Evolutionary conservation across 2,888 invertebrate genomes (phyloP).

Genomic region (Lamellibrachia columna): DNA sequence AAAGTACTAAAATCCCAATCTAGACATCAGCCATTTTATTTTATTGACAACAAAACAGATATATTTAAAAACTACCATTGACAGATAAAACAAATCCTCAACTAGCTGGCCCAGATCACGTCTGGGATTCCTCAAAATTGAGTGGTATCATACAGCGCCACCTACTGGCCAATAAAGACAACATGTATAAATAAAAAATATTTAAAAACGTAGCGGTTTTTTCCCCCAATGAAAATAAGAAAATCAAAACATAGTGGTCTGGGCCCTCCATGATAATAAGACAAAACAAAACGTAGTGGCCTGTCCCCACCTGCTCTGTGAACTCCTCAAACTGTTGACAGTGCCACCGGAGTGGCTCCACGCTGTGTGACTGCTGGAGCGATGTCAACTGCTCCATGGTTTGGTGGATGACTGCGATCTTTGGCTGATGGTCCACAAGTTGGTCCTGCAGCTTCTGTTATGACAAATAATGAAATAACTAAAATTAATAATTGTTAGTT

Average conservation of each 20-base stretch:
- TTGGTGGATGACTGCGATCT: slow-evolving; percentile 49
- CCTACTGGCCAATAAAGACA: background rate
- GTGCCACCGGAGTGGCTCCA: slow-evolving; percentile 30
- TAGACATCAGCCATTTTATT: too few relatives aligned
- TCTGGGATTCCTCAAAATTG: background rate
- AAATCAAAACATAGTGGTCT: too few relatives aligned
- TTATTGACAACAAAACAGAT: too few relatives aligned
- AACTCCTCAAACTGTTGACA: background rate
- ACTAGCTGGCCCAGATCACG: background rate
- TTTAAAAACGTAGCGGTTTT: too few relatives aligned
- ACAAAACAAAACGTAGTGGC: background rate
- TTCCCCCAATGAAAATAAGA: too few relatives aligned
- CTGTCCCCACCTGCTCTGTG: background rate
- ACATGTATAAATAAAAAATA: too few relatives aligned
- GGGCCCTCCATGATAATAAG: too few relatives aligned
- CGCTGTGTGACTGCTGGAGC: slow-evolving; percentile 48
- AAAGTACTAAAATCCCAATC: too few relatives aligned
- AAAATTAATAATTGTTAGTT: background rate
- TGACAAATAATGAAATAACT: slow-evolving; percentile 13
- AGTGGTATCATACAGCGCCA: background rate
- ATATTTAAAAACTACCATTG: too few relatives aligned
- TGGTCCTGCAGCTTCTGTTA: slow-evolving; percentile 59
- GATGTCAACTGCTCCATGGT: slow-evolving; percentile 74
- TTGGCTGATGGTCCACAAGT: slow-evolving; percentile 51
- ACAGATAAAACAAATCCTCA: background rate